phyloP scores from a whole-genome alignment of 1,140 invertebrate species.

The Orchesella cincta region DNA sequence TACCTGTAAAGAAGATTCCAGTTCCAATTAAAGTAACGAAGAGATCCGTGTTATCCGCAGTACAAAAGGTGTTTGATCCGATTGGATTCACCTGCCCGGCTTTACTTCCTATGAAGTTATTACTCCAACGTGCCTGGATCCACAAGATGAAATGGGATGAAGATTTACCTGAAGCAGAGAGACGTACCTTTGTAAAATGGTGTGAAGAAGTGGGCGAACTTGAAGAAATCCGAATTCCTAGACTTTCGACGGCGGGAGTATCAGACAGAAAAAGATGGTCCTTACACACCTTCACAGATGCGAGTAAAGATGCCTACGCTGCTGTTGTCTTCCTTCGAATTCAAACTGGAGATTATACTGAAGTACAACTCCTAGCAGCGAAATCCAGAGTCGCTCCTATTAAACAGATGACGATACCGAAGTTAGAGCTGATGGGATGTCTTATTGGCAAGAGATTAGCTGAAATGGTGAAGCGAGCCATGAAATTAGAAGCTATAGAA shows the following conservation, averaged over 20 bases:
- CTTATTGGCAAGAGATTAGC: neutral
- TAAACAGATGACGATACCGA: neutral
- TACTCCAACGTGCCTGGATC: slow-evolving; percentile 36
- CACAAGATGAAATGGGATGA: slow-evolving; percentile 39
- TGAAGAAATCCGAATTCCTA: neutral
- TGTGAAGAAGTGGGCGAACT: neutral
- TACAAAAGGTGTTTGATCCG: slow-evolving; percentile 39
- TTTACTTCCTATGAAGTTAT: slow-evolving; percentile 30
- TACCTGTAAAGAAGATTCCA: neutral
- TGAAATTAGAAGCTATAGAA: neutral
- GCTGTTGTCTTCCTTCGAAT: neutral
- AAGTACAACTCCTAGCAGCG: neutral
- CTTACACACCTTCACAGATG: neutral
- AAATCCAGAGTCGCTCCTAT: neutral
- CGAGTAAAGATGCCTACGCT: neutral
- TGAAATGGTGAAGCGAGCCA: neutral
- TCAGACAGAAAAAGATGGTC: neutral
- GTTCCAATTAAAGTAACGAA: slow-evolving; percentile 34
- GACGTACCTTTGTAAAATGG: neutral
- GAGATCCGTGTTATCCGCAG: slow-evolving; percentile 36
- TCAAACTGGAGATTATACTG: neutral
- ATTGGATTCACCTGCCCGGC: slow-evolving; percentile 39
- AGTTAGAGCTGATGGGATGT: neutral
- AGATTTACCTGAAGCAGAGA: slow-evolving; percentile 26
- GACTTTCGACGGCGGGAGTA: neutral